These are phyloP conservation scores for Pelvicachromis taeniatus DNA, from an alignment of 2,113 vertebrate genomes.

Conservation along the genomic window DNA sequence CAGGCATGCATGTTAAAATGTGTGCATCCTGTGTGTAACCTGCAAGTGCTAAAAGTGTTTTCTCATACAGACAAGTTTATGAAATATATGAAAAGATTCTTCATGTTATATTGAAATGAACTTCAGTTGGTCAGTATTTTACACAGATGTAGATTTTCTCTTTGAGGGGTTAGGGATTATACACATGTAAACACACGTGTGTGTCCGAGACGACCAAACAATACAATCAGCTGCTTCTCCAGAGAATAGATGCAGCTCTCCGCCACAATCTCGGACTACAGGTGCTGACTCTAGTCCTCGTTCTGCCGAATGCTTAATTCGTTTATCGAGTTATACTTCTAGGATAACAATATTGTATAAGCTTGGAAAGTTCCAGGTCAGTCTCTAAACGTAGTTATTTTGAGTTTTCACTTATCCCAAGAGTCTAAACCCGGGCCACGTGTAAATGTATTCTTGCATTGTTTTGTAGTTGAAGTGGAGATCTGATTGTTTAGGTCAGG, in stretches of 20 bases:
- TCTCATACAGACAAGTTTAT: neutral
- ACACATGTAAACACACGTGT: accelerated
- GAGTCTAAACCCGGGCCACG: neutral
- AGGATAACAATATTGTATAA: neutral
- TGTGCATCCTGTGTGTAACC: neutral
- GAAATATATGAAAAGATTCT: neutral
- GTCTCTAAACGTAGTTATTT: neutral
- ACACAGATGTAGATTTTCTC: neutral
- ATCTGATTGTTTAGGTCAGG: neutral
- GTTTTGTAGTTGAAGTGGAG: neutral
- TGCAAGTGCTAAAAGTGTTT: accelerated
- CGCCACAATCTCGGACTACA: neutral
- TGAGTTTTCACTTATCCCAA: neutral
- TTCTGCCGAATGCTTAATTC: neutral
- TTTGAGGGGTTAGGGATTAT: neutral
- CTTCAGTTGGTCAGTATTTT: neutral
- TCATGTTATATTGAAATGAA: neutral
- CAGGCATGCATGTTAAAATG: accelerated
- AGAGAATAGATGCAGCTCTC: accelerated
- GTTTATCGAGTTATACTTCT: neutral
- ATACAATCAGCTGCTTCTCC: neutral
- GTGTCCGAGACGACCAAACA: neutral
- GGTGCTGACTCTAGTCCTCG: neutral
- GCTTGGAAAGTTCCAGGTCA: accelerated
- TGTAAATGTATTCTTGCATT: neutral